phyloP scores from a whole-genome alignment of 2,113 vertebrate genomes.

The Crocuta crocuta region DNA sequence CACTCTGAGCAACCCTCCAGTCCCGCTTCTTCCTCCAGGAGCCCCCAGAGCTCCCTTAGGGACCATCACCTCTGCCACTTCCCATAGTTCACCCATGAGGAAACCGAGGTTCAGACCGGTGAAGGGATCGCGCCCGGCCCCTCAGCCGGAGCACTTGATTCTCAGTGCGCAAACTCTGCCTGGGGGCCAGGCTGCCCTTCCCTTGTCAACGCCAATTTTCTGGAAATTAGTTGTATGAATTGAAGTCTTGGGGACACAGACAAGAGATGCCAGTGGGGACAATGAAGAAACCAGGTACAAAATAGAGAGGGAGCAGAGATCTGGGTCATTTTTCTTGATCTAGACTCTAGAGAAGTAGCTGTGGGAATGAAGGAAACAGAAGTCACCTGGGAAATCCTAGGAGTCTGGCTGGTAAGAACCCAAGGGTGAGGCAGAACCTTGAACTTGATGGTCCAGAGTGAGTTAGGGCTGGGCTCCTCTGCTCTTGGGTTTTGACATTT shows the following conservation, averaged over 20 bases:
- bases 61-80: rapidly evolving
- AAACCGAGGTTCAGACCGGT: neutral
- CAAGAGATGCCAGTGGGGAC: neutral
- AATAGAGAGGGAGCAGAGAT: neutral
- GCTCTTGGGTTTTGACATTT: neutral
- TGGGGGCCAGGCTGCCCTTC: neutral
- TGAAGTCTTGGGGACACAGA: neutral
- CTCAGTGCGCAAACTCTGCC: neutral
- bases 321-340: neutral
- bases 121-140: neutral
- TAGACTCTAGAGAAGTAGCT: neutral
- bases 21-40: neutral
- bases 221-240: neutral
- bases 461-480: neutral
- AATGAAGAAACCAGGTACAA: neutral
- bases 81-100: neutral
- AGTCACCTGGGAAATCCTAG: neutral
- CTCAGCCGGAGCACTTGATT: neutral
- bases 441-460: neutral
- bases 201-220: neutral
- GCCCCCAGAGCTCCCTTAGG: neutral
- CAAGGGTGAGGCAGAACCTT: neutral
- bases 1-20: neutral
- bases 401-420: neutral
- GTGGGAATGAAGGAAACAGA: neutral